These are phyloP conservation scores for Aleiodes alternator DNA, from an alignment of 2,888 invertebrate genomes.

Conservation along the genomic window DNA sequence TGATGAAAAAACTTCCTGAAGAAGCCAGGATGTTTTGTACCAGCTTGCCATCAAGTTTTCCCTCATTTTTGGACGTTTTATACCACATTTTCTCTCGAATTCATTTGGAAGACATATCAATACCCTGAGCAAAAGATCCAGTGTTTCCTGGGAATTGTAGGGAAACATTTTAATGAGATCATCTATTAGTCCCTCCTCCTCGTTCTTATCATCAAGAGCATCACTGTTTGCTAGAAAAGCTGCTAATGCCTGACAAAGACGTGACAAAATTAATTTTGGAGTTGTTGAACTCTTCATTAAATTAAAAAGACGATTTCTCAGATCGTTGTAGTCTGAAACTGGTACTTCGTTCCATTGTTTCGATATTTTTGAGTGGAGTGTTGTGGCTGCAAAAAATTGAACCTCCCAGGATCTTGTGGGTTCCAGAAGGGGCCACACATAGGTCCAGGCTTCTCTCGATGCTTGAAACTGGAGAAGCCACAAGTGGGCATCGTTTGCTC, in stretches of 20 bases:
- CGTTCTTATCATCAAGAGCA: conserved; percentile 76
- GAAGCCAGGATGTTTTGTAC: conserved; percentile 66
- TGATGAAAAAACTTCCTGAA: conserved; percentile 68
- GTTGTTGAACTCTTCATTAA: conserved; percentile 86
- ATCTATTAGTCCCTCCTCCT: conserved; percentile 83
- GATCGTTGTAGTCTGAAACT: conserved; percentile 84
- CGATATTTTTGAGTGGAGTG: conserved; percentile 90
- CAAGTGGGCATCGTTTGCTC: conserved; percentile 87
- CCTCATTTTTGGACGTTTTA: conserved; percentile 55
- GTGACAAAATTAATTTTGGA: conserved; percentile 90
- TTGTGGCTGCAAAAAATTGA: conserved; percentile 95
- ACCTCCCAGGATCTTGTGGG: conserved; percentile 92
- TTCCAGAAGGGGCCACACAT: conserved; percentile 92
- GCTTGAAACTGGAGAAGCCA: conserved; percentile 92
- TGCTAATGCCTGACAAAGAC: conserved; percentile 91
- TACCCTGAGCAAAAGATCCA: conserved; percentile 86
- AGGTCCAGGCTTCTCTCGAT: conserved; percentile 93
- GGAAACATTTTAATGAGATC: conserved; percentile 83
- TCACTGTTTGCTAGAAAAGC: conserved; percentile 86
- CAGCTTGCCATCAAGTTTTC: conserved; percentile 58
- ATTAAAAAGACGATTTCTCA: conserved; percentile 87
- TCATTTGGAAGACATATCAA: conserved; percentile 92
- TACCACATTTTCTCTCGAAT: conserved; percentile 76
- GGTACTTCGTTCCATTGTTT: conserved; percentile 93
- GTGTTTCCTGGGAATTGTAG: conserved; percentile 79